Evolutionary conservation across 1,140 invertebrate species (phyloP).

Genomic region (Aphaenogaster ashmeadi): DNA sequence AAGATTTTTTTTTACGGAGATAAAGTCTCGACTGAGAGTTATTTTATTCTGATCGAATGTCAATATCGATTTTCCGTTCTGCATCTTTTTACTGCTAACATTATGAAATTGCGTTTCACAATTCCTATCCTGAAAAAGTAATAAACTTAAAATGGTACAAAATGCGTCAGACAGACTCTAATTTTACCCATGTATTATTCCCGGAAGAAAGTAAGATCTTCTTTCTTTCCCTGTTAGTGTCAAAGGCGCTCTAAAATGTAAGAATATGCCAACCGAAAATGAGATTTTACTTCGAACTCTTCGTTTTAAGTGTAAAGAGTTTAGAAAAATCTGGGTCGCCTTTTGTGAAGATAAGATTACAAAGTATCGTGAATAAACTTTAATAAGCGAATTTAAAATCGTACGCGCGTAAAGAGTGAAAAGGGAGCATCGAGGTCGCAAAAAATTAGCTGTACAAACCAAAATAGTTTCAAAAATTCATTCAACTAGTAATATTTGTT

Average conservation of each 20-base stretch:
- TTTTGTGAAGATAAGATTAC: constrained; percentile 2
- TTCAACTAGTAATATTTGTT: not conserved
- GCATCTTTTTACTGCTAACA: not conserved
- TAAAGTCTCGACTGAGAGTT: not conserved
- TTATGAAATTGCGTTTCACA: not conserved
- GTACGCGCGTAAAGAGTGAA: not conserved
- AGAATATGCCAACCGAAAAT: not conserved
- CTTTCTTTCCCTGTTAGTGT: not conserved
- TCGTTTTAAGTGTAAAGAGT: not conserved
- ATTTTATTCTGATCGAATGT: not conserved
- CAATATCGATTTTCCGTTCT: not conserved
- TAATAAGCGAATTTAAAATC: constrained; percentile 5
- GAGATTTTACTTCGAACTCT: constrained; percentile 12
- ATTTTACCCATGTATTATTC: not conserved
- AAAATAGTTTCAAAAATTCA: not conserved
- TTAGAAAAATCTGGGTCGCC: not conserved
- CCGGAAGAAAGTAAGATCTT: not conserved
- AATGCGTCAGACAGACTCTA: not conserved
- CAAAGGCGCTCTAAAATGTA: constrained; percentile 24
- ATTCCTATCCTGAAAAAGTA: not conserved
- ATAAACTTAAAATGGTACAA: constrained; percentile 2
- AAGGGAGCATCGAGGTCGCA: too few relatives aligned
- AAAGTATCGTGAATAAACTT: not conserved
- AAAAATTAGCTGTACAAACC: not conserved
- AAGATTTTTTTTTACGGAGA: not conserved